These are phyloP conservation scores for Emberiza fucata DNA, from an alignment of 2,113 vertebrate genomes.

Conservation along the genomic window DNA sequence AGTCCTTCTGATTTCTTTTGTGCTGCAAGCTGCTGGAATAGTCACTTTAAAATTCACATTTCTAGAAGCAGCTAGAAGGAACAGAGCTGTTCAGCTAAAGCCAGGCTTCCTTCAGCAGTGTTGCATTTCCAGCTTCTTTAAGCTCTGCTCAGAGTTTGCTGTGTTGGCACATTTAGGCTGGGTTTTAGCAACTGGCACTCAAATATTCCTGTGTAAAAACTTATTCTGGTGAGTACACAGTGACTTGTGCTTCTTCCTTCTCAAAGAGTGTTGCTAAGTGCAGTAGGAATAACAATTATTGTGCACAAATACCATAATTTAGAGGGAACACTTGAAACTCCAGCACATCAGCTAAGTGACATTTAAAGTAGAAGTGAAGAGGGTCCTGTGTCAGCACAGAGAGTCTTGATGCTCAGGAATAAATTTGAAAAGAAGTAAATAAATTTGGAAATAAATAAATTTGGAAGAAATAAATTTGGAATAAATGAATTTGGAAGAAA, in stretches of 20 bases:
- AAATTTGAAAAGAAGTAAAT: not conserved
- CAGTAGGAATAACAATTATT: not conserved
- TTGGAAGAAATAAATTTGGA: not conserved
- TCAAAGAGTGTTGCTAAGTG: not conserved
- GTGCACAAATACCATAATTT: not conserved
- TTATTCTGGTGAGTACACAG: accelerated
- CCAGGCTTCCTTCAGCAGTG: not conserved
- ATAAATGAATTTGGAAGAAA: not conserved
- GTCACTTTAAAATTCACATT: not conserved
- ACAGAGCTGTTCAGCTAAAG: not conserved
- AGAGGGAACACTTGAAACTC: not conserved
- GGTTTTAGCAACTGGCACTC: not conserved
- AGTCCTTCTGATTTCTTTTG: not conserved
- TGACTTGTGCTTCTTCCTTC: not conserved
- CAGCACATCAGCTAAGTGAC: not conserved
- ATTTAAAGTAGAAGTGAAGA: not conserved
- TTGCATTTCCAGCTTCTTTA: not conserved
- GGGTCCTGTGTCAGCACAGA: not conserved
- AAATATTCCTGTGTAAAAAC: not conserved
- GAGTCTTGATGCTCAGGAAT: not conserved
- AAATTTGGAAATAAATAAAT: not conserved
- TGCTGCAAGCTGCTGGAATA: not conserved
- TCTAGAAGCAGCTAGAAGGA: not conserved
- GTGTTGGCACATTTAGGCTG: not conserved
- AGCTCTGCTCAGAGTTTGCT: not conserved